Evolutionary conservation across 2,888 invertebrate genomes (phyloP), one percentile per base, ranked within the genome.

Genomic region (Synanthedon vespiformis): DNA sequence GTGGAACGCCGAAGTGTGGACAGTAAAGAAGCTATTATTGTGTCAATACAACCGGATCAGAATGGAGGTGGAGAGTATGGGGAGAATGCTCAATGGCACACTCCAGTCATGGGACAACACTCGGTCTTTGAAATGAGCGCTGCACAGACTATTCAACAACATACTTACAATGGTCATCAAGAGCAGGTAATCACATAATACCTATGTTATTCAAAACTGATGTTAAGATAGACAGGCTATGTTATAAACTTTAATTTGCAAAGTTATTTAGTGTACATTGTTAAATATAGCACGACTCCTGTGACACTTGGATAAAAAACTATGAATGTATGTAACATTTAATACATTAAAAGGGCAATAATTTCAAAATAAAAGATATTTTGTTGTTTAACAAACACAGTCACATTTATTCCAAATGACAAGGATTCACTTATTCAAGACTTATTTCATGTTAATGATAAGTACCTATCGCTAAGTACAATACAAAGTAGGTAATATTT

Each of bases 1-100:
- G 91, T 92, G 58, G 91, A 92, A 72, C 80, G 92, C 40, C 89
- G 91, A 49, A 91, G 91, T 68, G 90, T 91, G 64, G 88, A 88
- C 67, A 88, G 87, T 68, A 88, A 88, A 62, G 88, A 88, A 58
- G 79, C 88, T 40, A 88, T 88, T 56, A 88, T 88, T 49, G 88
- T 88, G 58, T 73, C 87, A 52, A 86, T 88, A 56, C 86, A 84
- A 49, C 27, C 72, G 40, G 84, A 86, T 61, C 81, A 81, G 68
- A 86, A 84, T 65, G 83, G 81, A 53, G 79, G 78, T 55, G 83
- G 82, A 56, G 88, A 88, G 57, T 88, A 86, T 55, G 83, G 82
- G 51, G 88, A 88, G 65, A 86, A 89, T 61, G 89, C 90, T 48
- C 91, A 91, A 64, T 91, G 91, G 91, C 89, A 90, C 63, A 89